A percentile compares a stretch with the other conserved stretches of the same genome.
Conservation (phyloP, 2,888 invertebrate genomes). For the Heteropelma amictum region DNA sequence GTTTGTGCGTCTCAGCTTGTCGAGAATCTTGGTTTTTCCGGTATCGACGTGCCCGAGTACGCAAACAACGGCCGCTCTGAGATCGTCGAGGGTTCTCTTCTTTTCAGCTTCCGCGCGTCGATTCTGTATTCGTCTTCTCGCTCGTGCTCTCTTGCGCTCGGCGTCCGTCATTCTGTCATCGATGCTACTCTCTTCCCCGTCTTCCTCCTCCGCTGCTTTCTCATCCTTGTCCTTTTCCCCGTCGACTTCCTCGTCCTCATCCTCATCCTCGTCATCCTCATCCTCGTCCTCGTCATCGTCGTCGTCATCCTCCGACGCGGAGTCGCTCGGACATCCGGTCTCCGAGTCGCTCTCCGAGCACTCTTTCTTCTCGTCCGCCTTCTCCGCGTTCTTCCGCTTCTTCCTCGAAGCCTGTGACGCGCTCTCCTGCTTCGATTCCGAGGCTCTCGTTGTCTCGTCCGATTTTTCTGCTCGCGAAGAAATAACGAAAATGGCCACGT, state of each 20-base stretch:
- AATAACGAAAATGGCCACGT: too few relatives aligned
- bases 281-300: constrained; percentile 65
- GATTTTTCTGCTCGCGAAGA: constrained; percentile 73
- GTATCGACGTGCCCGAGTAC: constrained; percentile 99
- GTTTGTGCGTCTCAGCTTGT: constrained; percentile 93
- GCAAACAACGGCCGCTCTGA: constrained; percentile 98
- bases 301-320: constrained; percentile 81
- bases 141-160: constrained; percentile 86
- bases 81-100: constrained; percentile 82
- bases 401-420: constrained; percentile 12
- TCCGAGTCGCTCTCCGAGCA: constrained; percentile 69
- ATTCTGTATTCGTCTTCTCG: constrained; percentile 86
- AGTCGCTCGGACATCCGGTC: constrained; percentile 79
- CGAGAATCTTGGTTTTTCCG: constrained; percentile 99
- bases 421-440: constrained; percentile 66
- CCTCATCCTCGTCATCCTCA: constrained; percentile 79
- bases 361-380: constrained; percentile 74
- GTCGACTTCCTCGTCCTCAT: constrained; percentile 79
- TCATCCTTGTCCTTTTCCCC: constrained; percentile 81
- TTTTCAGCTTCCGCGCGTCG: constrained; percentile 85
- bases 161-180: constrained; percentile 86
- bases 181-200: constrained; percentile 72
- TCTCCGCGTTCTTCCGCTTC: constrained; percentile 64
- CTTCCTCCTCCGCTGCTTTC: constrained; percentile 80
- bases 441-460: constrained; percentile 65